phyloP scores from a whole-genome alignment of 2,113 vertebrate genomes.

The Orycteropus afer region DNA sequence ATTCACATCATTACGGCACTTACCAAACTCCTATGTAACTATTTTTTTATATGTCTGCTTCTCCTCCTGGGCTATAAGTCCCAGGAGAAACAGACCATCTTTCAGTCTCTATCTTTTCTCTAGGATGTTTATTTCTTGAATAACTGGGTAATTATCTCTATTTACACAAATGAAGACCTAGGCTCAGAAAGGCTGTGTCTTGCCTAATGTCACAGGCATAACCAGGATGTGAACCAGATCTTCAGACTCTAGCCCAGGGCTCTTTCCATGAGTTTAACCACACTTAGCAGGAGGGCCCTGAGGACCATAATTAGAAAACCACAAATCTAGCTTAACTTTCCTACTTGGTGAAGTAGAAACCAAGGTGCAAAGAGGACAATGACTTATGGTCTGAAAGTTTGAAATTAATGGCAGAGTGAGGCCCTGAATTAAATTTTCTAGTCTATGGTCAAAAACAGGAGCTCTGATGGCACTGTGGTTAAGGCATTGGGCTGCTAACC shows the following conservation, averaged over 20 bases:
- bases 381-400: neutral
- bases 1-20: neutral
- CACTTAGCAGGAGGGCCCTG: neutral
- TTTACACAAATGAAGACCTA: neutral
- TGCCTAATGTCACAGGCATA: neutral
- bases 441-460: too few relatives aligned
- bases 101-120: neutral
- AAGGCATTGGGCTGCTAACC: too few relatives aligned
- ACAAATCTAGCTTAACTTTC: neutral
- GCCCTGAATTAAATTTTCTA: neutral
- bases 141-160: neutral
- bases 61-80: neutral
- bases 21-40: neutral
- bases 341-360: neutral
- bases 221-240: neutral
- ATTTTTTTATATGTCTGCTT: neutral
- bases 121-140: conserved; percentile 3
- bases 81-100: neutral
- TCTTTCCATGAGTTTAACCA: neutral
- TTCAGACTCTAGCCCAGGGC: neutral
- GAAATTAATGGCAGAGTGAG: neutral
- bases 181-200: neutral
- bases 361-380: neutral
- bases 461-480: too few relatives aligned
- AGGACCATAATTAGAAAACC: neutral